These are phyloP conservation scores for Perca fluviatilis DNA, from an alignment of 2,113 vertebrate genomes.

Conservation along the genomic window DNA sequence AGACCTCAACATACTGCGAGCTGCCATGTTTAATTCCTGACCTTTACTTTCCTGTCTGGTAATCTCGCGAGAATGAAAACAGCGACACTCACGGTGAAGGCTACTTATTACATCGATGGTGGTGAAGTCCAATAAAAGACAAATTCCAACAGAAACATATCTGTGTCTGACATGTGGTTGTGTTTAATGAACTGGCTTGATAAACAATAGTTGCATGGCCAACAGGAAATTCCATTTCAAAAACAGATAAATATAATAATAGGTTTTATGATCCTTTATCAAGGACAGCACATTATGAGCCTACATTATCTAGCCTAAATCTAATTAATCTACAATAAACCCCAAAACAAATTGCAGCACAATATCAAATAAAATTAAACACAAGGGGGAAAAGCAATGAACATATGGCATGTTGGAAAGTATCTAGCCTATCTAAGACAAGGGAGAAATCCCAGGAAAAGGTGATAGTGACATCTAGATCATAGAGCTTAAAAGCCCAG, in stretches of 20 bases:
- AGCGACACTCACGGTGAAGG: constrained; percentile 25
- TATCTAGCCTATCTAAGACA: not conserved
- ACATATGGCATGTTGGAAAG: not conserved
- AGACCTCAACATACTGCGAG: constrained; percentile 62
- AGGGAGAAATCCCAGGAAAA: not conserved
- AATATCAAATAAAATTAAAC: constrained; percentile 29
- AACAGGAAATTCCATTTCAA: constrained; percentile 26
- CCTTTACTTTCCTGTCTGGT: constrained; percentile 62
- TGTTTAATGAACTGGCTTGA: constrained; percentile 11
- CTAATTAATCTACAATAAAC: not conserved
- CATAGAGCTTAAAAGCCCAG: not conserved
- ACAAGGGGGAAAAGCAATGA: constrained; percentile 25
- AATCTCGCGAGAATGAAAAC: constrained; percentile 51
- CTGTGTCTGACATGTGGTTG: not conserved
- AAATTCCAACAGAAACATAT: not conserved
- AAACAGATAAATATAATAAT: constrained; percentile 16
- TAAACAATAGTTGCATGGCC: not conserved
- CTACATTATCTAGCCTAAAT: constrained; percentile 11
- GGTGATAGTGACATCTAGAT: not conserved
- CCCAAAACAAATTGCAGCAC: constrained; percentile 18
- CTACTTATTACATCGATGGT: not conserved
- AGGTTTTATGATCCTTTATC: constrained; percentile 19
- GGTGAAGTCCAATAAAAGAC: not conserved
- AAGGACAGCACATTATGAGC: not conserved
- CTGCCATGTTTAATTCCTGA: constrained; percentile 80